A percentile compares a stretch with the other conserved stretches of the same genome.
Evolutionary conservation across 2,888 invertebrate genomes (phyloP).

Genomic region (Andrena bucephala): DNA sequence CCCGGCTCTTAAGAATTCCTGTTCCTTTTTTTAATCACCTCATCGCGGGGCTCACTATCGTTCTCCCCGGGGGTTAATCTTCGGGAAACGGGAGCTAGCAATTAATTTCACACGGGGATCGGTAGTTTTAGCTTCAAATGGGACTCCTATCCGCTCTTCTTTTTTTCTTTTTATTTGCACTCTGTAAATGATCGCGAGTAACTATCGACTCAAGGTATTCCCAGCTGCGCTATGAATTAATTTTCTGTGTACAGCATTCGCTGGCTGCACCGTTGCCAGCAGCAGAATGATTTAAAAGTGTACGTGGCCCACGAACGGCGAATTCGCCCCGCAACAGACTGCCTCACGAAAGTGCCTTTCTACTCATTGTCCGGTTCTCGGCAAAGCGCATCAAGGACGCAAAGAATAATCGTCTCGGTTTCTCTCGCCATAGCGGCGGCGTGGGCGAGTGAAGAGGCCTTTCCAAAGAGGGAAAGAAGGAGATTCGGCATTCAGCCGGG

Average conservation of each 20-base stretch:
- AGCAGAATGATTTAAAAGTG: background rate
- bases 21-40: constrained; percentile 58
- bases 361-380: constrained; percentile 37
- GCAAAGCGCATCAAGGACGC: constrained; percentile 48
- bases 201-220: background rate
- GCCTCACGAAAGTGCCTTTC: constrained; percentile 5
- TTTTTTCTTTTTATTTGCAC: background rate
- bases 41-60: constrained; percentile 1
- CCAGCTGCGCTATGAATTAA: background rate
- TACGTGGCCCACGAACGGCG: background rate
- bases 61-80: constrained; percentile 40
- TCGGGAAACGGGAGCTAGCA: constrained; percentile 11
- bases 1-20: constrained; percentile 66
- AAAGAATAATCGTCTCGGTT: constrained; percentile 65
- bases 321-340: background rate
- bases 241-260: background rate
- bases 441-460: constrained; percentile 74
- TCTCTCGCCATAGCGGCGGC: constrained; percentile 64
- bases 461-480: constrained; percentile 71
- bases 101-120: constrained; percentile 55
- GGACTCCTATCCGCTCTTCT: constrained; percentile 28
- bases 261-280: background rate
- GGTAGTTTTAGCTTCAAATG: constrained; percentile 16
- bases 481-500: constrained; percentile 77
- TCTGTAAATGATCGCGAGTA: background rate